Evolutionary conservation across 2,113 vertebrate species (phyloP).

Genomic region (Burhinus oedicnemus): DNA sequence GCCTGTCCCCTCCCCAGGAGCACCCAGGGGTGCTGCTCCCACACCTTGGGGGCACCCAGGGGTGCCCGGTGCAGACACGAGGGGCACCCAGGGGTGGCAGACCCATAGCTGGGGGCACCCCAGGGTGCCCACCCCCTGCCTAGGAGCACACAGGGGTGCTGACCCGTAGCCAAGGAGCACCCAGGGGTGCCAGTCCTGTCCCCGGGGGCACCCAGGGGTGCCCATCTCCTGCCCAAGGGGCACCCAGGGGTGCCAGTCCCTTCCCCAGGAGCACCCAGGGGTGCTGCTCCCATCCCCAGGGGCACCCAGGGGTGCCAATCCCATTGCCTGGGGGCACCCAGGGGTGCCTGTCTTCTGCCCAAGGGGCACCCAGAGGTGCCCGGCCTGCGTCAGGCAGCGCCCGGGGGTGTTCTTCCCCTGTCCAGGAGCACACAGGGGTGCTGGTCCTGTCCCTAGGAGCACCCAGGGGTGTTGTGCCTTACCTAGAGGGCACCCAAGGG

Average conservation of each 20-base stretch:
- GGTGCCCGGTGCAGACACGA: background rate
- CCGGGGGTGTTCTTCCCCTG: background rate
- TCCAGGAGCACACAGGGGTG: background rate
- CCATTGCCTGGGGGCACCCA: background rate
- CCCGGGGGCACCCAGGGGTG: too few relatives aligned
- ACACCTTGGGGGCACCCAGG: background rate
- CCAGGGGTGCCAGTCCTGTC: background rate
- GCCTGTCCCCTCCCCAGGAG: too few relatives aligned
- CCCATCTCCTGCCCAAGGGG: background rate
- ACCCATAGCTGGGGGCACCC: background rate
- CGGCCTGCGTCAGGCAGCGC: background rate
- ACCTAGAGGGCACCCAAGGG: background rate
- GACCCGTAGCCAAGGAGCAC: background rate
- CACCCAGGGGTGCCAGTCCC: background rate
- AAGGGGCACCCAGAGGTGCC: background rate
- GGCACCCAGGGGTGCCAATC: background rate
- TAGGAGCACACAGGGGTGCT: background rate
- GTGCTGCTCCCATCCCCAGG: background rate
- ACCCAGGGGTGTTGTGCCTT: background rate
- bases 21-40: background rate
- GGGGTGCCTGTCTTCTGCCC: background rate
- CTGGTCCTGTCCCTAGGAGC: background rate
- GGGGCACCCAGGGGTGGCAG: background rate
- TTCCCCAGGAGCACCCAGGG: too few relatives aligned
- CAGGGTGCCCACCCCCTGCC: background rate